phyloP scores from a whole-genome alignment of 1,140 invertebrate species.

The Portunus trituberculatus region DNA sequence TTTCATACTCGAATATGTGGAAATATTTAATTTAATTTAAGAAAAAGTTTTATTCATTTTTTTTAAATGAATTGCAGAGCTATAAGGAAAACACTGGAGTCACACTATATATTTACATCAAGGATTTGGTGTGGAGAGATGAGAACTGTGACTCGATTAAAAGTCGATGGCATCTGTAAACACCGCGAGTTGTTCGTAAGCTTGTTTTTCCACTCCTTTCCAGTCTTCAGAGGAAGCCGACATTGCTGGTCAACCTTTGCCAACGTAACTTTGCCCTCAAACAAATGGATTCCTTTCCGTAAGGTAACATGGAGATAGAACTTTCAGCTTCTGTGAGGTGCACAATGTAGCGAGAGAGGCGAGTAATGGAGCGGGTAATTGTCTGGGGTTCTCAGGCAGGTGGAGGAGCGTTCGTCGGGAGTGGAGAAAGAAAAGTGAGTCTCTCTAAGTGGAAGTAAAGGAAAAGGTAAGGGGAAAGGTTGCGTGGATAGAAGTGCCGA shows the following conservation, averaged over 20 bases:
- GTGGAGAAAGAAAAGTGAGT: neutral
- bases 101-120: too few relatives aligned
- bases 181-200: too few relatives aligned
- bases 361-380: constrained; percentile 11
- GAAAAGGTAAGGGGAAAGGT: neutral
- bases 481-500: neutral
- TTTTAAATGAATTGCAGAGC: too few relatives aligned
- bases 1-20: too few relatives aligned
- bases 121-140: too few relatives aligned
- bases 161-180: too few relatives aligned
- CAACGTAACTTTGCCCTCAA: neutral
- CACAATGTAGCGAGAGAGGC: neutral
- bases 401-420: neutral
- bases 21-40: too few relatives aligned
- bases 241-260: neutral
- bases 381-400: neutral
- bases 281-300: constrained; percentile 1
- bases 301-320: neutral
- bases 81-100: too few relatives aligned
- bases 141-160: too few relatives aligned
- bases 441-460: neutral
- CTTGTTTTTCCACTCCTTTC: too few relatives aligned
- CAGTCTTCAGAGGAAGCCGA: neutral
- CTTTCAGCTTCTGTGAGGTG: neutral
- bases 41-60: too few relatives aligned